Evolutionary conservation across 2,797 vertebrate genomes (phyloP), one percentile per base, ranked within the genome.

Genomic region (Chelon auratus): DNA sequence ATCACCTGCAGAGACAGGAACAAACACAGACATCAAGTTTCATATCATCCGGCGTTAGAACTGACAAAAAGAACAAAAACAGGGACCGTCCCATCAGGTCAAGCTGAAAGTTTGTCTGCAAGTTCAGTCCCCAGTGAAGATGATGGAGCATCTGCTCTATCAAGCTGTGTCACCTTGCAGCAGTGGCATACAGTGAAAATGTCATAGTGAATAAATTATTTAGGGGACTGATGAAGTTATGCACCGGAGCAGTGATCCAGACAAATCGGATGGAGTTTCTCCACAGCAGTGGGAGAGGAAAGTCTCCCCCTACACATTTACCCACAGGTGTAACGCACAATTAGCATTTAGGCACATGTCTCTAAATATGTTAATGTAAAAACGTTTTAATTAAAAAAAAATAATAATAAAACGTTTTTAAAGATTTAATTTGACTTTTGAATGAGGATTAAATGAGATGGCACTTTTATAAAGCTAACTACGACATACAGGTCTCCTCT

Each of bases 1-100:
- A 99, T 99, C 89, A 99, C 98, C 98, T 99, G 71, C 17, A 11
- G 68, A 58, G 2, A 56, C 9, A 26, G 0, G 24, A 22, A 70
- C 37, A 66, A 40, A 68, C 13, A 64, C 15, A 57, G 48, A 63
- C 36, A 45, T 61, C 18, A 13, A 43, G 61, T 66, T 65, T 15
- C 65, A 43, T 42, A 2, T 52, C 48, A 33, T 33, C 30, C 5
- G 30, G 30, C 7, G 47, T 53, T 1, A 37, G 47, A 30, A 30
- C 22, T 22, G 14, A 52, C 9, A 58, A 9, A 26, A 20, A 39
- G 0, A 51, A 58, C 15, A 17, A 17, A 10, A 37, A 57, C 24
- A n/a, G 39, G 33, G 24, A 12, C 42, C 47, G 14, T 7, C 11
- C 40, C 22, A 55, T 51, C 42, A 48, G 20, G 40, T 68, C 12